phyloP scores from a whole-genome alignment of 2,113 vertebrate genomes.

The Cryptomyrus ogoouensis region DNA sequence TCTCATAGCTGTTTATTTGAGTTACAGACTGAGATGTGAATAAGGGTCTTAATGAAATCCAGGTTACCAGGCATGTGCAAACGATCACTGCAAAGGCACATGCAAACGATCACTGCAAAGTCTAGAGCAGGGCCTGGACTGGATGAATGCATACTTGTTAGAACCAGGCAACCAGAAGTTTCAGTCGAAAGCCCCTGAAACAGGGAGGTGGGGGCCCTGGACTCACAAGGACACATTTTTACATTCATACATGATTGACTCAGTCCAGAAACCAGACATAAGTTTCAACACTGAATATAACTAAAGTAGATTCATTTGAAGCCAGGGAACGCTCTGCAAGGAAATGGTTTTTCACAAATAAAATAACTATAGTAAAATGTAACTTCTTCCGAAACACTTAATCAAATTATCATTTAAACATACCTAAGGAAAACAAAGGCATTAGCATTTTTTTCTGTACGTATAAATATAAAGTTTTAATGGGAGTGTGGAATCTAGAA shows the following conservation, averaged over 20 bases:
- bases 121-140: constrained; percentile 48
- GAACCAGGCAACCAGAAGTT: constrained; percentile 32
- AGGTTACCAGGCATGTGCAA: constrained; percentile 66
- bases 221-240: constrained; percentile 39
- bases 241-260: constrained; percentile 28
- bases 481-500: constrained; percentile 95
- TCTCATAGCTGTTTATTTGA: constrained; percentile 71
- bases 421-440: constrained; percentile 20
- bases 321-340: neutral
- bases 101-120: constrained; percentile 63
- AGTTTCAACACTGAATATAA: constrained; percentile 5
- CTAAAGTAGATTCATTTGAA: neutral
- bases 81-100: constrained; percentile 62
- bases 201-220: constrained; percentile 28
- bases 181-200: constrained; percentile 43
- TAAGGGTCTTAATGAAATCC: constrained; percentile 64
- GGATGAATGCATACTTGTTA: constrained; percentile 48
- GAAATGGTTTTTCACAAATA: neutral
- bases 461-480: constrained; percentile 99
- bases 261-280: constrained; percentile 8
- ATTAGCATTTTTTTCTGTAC: constrained; percentile 43
- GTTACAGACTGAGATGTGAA: constrained; percentile 65
- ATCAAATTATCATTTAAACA: neutral
- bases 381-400: neutral
- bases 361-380: neutral